Percentiles rank a stretch among this genome's conserved stretches.
These are phyloP conservation scores for Helicoverpa zea DNA, from an alignment of 1,140 invertebrate genomes.

Conservation along the genomic window DNA sequence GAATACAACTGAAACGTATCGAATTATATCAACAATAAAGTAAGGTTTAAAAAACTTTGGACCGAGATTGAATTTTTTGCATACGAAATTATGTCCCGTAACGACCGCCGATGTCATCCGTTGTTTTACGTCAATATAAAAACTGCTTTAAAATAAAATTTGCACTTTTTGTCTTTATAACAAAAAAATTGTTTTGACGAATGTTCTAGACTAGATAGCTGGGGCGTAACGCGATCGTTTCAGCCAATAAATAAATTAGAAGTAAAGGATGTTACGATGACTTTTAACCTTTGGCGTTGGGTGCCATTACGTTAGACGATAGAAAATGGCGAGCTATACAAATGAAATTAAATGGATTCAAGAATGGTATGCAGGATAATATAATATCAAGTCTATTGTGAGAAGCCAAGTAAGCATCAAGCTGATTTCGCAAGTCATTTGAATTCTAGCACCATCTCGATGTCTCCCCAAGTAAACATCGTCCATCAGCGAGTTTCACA, in stretches of 20 bases:
- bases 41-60: not conserved
- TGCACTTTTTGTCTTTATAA: too few relatives aligned
- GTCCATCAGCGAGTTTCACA: slow-evolving; percentile 14
- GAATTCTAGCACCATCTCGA: slow-evolving; percentile 15
- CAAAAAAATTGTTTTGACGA: slow-evolving; percentile 43
- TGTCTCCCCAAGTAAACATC: slow-evolving; percentile 1
- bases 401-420: not conserved
- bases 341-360: not conserved
- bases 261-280: slow-evolving; percentile 1
- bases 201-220: slow-evolving; percentile 12
- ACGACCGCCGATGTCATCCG: slow-evolving; percentile 53
- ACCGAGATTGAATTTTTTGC: slow-evolving; percentile 48
- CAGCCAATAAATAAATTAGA: slow-evolving; percentile 3
- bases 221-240: slow-evolving; percentile 10
- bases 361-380: not conserved
- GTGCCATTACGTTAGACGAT: too few relatives aligned
- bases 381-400: not conserved
- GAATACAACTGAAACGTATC: slow-evolving; percentile 5
- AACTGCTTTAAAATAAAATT: slow-evolving; percentile 18
- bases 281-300: not conserved
- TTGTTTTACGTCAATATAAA: slow-evolving; percentile 45
- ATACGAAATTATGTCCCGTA: slow-evolving; percentile 51
- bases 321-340: not conserved
- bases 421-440: slow-evolving; percentile 8
- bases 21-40: slow-evolving; percentile 14